Evolutionary conservation across 2,113 vertebrate species (phyloP).

Genomic region (Nothobranchius kuhntae): DNA sequence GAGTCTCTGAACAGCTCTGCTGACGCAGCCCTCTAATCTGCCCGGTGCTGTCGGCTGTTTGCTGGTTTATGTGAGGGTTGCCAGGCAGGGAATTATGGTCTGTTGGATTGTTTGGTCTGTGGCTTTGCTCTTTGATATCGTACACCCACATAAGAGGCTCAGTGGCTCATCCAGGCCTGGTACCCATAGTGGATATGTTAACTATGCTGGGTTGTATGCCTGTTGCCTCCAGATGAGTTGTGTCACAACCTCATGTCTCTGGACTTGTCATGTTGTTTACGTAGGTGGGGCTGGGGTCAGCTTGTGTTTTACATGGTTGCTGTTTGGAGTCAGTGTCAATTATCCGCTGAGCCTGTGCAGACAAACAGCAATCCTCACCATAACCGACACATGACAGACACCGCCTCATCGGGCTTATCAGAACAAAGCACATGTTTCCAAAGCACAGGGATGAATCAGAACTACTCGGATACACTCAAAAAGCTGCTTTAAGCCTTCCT

Average conservation of each 20-base stretch:
- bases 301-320: slow-evolving; percentile 16
- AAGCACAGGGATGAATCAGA: slow-evolving; percentile 53
- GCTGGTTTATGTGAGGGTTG: slow-evolving; percentile 59
- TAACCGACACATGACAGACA: slow-evolving; percentile 68
- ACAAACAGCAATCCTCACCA: slow-evolving; percentile 43
- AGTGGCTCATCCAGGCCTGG: slow-evolving; percentile 58
- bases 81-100: slow-evolving; percentile 70
- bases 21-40: slow-evolving; percentile 66
- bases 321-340: slow-evolving; percentile 18
- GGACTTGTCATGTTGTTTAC: slow-evolving; percentile 23
- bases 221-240: slow-evolving; percentile 46
- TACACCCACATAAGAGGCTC: slow-evolving; percentile 71
- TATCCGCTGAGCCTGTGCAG: slow-evolving; percentile 56
- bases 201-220: slow-evolving; percentile 30
- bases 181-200: slow-evolving; percentile 45
- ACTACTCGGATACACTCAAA: slow-evolving; percentile 54
- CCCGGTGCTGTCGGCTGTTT: slow-evolving; percentile 62
- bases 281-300: slow-evolving; percentile 13
- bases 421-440: slow-evolving; percentile 68
- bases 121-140: slow-evolving; percentile 77
- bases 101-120: slow-evolving; percentile 66
- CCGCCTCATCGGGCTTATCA: slow-evolving; percentile 66
- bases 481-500: slow-evolving; percentile 50
- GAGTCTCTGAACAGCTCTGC: slow-evolving; percentile 70
- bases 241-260: slow-evolving; percentile 13